These are phyloP conservation scores for Moxostoma hubbsi DNA, from an alignment of 2,797 vertebrate genomes.

Conservation along the genomic window DNA sequence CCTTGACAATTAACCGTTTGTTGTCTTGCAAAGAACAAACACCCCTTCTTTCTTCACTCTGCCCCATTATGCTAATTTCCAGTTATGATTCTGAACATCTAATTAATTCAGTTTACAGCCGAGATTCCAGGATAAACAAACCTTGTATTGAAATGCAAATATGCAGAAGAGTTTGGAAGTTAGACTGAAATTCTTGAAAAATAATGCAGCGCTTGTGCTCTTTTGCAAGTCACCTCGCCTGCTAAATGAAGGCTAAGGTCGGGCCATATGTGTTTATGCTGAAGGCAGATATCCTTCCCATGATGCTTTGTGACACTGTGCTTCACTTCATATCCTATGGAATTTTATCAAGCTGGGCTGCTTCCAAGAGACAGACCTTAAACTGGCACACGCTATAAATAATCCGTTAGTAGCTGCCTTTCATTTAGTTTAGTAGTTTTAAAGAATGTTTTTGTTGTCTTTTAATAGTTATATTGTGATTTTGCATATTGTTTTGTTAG, in stretches of 20 bases:
- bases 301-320: background rate
- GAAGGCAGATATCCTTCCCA: conserved; percentile 22
- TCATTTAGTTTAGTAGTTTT: background rate
- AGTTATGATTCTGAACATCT: conserved; percentile 59
- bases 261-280: conserved; percentile 35
- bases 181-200: conserved; percentile 51
- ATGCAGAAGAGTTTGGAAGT: conserved; percentile 45
- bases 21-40: conserved; percentile 52
- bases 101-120: conserved; percentile 61
- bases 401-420: background rate
- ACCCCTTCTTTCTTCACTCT: conserved; percentile 53
- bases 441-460: background rate
- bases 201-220: conserved; percentile 56
- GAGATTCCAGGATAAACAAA: conserved; percentile 60
- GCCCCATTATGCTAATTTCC: conserved; percentile 61
- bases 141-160: conserved; percentile 63
- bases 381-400: conserved; percentile 1
- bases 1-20: conserved; percentile 61
- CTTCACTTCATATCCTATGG: conserved; percentile 10
- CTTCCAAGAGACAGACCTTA: background rate
- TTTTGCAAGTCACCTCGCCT: background rate
- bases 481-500: background rate
- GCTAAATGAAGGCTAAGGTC: conserved; percentile 31
- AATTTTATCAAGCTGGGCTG: conserved; percentile 20
- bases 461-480: background rate